Evolutionary conservation across 2,797 vertebrate genomes (phyloP).

Genomic region (Austrolebias charrua): DNA sequence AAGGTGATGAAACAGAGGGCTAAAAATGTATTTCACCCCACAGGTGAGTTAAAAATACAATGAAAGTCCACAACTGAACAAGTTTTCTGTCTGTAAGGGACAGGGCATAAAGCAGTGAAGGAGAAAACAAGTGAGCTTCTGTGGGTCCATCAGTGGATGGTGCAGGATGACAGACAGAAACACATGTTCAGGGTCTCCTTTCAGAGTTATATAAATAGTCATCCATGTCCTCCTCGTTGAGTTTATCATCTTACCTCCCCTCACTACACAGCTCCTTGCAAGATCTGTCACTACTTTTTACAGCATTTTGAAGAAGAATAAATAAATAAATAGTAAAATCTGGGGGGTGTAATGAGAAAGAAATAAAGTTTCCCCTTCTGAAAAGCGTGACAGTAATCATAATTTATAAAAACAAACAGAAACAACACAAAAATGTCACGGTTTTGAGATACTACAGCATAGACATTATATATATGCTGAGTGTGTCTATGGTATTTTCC

Average conservation of each 20-base stretch:
- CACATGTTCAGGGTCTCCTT: conserved; percentile 84
- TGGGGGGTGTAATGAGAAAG: background rate
- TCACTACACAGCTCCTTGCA: conserved; percentile 41
- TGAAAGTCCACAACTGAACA: conserved; percentile 45
- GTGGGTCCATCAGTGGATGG: conserved; percentile 72
- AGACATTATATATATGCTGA: too few relatives aligned
- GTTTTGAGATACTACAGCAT: too few relatives aligned
- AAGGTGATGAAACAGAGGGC: conserved; percentile 9
- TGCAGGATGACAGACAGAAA: conserved; percentile 81
- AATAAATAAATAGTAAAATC: background rate
- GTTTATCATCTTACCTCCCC: conserved; percentile 64
- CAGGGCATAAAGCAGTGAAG: conserved; percentile 61
- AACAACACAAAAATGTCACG: background rate
- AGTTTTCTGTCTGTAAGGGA: conserved; percentile 57
- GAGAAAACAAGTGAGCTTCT: conserved; percentile 69
- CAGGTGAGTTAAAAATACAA: conserved; percentile 32
- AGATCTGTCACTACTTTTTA: conserved; percentile 15
- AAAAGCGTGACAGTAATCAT: too few relatives aligned
- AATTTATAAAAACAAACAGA: background rate
- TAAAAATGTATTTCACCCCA: conserved; percentile 24
- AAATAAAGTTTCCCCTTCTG: background rate
- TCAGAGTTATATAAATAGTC: conserved; percentile 83
- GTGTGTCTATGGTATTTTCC: too few relatives aligned
- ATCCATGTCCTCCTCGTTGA: conserved; percentile 65
- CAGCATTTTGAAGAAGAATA: background rate